Evolutionary conservation across 92 coral and sea anemone genomes (phyloP), one percentile per base, ranked within the genome.

Genomic region (Meandrina meandrites): DNA sequence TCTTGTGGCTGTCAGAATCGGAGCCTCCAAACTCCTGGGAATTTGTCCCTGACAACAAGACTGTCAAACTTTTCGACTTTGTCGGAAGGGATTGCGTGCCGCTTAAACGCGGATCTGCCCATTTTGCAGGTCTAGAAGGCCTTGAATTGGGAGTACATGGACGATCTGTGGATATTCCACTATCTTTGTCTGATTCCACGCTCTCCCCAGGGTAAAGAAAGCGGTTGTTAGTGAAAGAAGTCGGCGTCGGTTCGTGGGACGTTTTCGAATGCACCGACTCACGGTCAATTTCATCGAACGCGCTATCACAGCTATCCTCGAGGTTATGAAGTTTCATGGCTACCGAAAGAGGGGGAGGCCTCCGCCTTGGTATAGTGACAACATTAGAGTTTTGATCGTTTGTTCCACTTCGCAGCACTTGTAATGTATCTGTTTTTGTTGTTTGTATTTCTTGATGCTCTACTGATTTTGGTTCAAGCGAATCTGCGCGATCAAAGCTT

Each of bases 281-380:
- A 53, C 89, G 78, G 77, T 89, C 91, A 64, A 86, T 88, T 70
- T 94, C 98, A 77, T 93, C 98, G 84, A 94, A 94, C 36, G 98
- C 98, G 78, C 98, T 94, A 79, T 94, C 98, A 30, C 96, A 91
- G 68, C 98, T 94, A 76, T 89, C 96, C 69, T 94, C 96, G 40
- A 94, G 85, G 56, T 91, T 67, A 82, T 91, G 94, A 42, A 92
- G 90, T 86, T 95, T 93, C 94, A 89, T 93, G 30, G 98, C 90
- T 45, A 84, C 84, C 5, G 98, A 94, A 34, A 94, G 90, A 70
- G 92, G 94, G 1, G 98, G 98, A 30, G 98, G 93, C 79, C 86
- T 93, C 40, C 86, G 50, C 13, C 87, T 72, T 68, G 83, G 78
- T 86, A 76, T 81, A 21, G 90, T 53, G 45, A 54, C 82, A 51